Evolutionary conservation across 2,797 vertebrate species (phyloP), one percentile per base, ranked within the genome.

Genomic region (Peromyscus attwateri): DNA sequence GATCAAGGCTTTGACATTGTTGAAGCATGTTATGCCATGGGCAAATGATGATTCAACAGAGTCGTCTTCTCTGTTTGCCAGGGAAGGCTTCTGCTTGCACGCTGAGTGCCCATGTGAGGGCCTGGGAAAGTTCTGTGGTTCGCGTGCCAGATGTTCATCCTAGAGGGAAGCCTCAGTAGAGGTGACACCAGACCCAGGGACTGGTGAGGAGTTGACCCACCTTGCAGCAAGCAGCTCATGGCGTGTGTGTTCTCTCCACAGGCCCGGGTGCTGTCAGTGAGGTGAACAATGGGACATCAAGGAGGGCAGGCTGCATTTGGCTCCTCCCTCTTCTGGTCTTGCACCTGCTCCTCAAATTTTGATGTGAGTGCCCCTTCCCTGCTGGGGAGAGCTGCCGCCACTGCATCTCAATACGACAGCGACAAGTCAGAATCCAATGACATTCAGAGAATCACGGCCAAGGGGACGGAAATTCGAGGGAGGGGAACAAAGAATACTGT

Each of bases 261-360:
- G 99, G 99, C 92, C 99, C 99, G 0, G 99, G 99, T 0, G 99
- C 99, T 0, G 99, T 99, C 98, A 99, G 99, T 1, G 99, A 99
- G 6, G 99, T 99, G 57, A 99, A 99, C 96, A 99, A 98, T 0
- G 99, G 99, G 0, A 98, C 99, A 0, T 98, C 98, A 80, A 98
- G 98, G 97, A 98, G 98, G 96, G 97, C 97, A 0, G 94, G 97
- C 98, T 98, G 99, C 1, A 16, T 84, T 79, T 98, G 98, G 99
- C 99, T 99, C 96, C 98, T 99, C 95, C 98, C 99, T 97, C 99
- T 99, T 96, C 98, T 99, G 37, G 98, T 99, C 60, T 98, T 99
- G 97, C 98, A 99, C 97, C 98, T 99, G 64, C 98, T 99, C 97
- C 98, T 98, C 98, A 99, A 99, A 97, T 99, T 99, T 99, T 99